These are phyloP conservation scores for Actinernus sp. DNA, from an alignment of 92 coral and sea anemone species.

Conservation along the genomic window DNA sequence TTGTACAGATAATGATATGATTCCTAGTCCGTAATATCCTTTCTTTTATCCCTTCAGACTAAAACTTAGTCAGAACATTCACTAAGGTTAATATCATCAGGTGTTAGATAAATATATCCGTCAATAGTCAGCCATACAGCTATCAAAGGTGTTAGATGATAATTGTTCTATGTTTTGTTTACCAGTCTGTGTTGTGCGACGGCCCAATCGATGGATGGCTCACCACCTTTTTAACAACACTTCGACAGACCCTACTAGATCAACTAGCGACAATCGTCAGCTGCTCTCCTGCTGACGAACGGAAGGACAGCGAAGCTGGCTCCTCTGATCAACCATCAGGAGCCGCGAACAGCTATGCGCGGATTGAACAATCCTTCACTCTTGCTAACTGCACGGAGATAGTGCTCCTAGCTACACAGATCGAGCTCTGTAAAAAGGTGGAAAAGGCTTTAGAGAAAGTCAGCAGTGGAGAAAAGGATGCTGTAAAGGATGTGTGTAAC, in stretches of 20 bases:
- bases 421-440: slow-evolving; percentile 77
- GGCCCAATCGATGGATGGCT: slow-evolving; percentile 97
- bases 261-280: slow-evolving; percentile 64
- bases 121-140: too few relatives aligned
- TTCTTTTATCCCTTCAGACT: too few relatives aligned
- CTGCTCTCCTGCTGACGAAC: slow-evolving; percentile 21
- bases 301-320: slow-evolving; percentile 17
- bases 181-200: slow-evolving; percentile 89
- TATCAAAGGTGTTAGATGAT: too few relatives aligned
- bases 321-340: slow-evolving; percentile 45
- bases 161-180: neutral
- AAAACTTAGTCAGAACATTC: too few relatives aligned
- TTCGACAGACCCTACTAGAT: slow-evolving; percentile 77
- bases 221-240: slow-evolving; percentile 46
- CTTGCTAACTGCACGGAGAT: slow-evolving; percentile 76
- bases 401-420: slow-evolving; percentile 79
- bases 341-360: slow-evolving; percentile 49
- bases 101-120: too few relatives aligned
- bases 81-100: too few relatives aligned
- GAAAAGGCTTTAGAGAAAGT: slow-evolving; percentile 67
- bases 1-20: too few relatives aligned
- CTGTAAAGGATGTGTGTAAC: slow-evolving; percentile 59
- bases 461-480: slow-evolving; percentile 57
- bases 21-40: too few relatives aligned
- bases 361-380: slow-evolving; percentile 65